Percentiles rank a stretch among this genome's conserved stretches.
Evolutionary conservation across 2,888 invertebrate genomes (phyloP).

Genomic region (Torymus texanus): DNA sequence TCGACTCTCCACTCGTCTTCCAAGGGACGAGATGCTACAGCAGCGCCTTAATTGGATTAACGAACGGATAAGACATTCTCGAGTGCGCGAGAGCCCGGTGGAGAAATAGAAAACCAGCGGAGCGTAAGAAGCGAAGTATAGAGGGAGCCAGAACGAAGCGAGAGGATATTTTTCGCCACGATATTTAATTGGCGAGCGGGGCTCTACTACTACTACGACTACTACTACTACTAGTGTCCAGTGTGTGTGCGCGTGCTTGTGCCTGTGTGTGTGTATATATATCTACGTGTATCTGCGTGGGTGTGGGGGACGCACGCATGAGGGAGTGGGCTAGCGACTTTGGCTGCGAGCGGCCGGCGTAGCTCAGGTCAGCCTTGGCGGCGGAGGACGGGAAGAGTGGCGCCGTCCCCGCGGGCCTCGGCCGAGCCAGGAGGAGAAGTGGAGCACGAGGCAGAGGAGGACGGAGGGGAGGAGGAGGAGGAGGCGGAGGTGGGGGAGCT

Average conservation of each 20-base stretch:
- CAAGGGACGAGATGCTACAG: conserved; percentile 29
- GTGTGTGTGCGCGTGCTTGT: no score
- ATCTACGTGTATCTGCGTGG: no score
- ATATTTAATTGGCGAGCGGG: no score
- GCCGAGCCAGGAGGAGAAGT: neutral
- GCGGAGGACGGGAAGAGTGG: neutral
- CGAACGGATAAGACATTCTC: conserved; percentile 69
- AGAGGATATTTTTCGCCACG: no score
- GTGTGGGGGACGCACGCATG: no score
- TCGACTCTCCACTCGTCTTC: conserved; percentile 15
- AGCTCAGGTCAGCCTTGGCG: no score
- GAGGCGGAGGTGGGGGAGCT: conserved; percentile 17
- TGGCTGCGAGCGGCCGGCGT: no score
- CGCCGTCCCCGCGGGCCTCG: neutral
- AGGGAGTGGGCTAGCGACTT: no score
- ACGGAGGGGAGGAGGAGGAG: neutral
- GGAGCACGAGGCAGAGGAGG: neutral
- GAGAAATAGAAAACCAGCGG: neutral
- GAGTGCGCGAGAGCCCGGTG: conserved; percentile 9
- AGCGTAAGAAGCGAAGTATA: neutral
- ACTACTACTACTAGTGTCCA: no score
- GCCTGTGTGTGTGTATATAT: no score
- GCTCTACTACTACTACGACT: no score
- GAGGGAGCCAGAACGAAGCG: neutral
- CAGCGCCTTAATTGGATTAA: conserved; percentile 66